Conservation (phyloP, 1,140 invertebrate genomes). For the Eueides isabella region DNA sequence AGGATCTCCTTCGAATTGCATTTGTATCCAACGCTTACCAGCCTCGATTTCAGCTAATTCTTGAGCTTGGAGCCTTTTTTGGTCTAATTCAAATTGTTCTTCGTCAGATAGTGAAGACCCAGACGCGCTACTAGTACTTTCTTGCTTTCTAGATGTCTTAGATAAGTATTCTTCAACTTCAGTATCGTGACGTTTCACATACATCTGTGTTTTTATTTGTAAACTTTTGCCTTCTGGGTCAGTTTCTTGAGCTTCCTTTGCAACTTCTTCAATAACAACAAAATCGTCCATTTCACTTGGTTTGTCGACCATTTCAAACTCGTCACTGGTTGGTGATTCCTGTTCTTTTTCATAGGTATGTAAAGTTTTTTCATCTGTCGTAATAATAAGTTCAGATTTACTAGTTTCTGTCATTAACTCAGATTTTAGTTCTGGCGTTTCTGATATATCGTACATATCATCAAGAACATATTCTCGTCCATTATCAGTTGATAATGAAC, state of each 20-base stretch:
- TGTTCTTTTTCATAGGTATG: slow-evolving; percentile 83
- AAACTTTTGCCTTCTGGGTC: slow-evolving; percentile 92
- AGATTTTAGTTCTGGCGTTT: slow-evolving; percentile 82
- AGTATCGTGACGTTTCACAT: slow-evolving; percentile 85
- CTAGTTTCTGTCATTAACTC: slow-evolving; percentile 78
- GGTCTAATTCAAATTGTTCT: slow-evolving; percentile 89
- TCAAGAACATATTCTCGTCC: slow-evolving; percentile 84
- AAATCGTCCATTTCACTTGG: slow-evolving; percentile 93
- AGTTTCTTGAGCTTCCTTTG: slow-evolving; percentile 90
- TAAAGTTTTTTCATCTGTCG: slow-evolving; percentile 82
- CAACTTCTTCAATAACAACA: slow-evolving; percentile 93
- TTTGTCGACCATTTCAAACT: slow-evolving; percentile 94
- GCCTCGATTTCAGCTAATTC: slow-evolving; percentile 86
- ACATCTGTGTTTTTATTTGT: slow-evolving; percentile 83
- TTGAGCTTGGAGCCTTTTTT: slow-evolving; percentile 83
- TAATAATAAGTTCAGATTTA: slow-evolving; percentile 80
- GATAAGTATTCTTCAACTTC: slow-evolving; percentile 89
- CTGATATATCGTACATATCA: slow-evolving; percentile 83
- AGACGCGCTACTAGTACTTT: slow-evolving; percentile 84
- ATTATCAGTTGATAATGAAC: slow-evolving; percentile 85
- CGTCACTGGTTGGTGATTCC: slow-evolving; percentile 93
- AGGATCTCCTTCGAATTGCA: slow-evolving; percentile 89
- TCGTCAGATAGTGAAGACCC: slow-evolving; percentile 83
- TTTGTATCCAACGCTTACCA: slow-evolving; percentile 94
- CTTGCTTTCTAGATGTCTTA: slow-evolving; percentile 75